phyloP scores from a whole-genome alignment of 2,113 vertebrate genomes.

The Callipepla californica region DNA sequence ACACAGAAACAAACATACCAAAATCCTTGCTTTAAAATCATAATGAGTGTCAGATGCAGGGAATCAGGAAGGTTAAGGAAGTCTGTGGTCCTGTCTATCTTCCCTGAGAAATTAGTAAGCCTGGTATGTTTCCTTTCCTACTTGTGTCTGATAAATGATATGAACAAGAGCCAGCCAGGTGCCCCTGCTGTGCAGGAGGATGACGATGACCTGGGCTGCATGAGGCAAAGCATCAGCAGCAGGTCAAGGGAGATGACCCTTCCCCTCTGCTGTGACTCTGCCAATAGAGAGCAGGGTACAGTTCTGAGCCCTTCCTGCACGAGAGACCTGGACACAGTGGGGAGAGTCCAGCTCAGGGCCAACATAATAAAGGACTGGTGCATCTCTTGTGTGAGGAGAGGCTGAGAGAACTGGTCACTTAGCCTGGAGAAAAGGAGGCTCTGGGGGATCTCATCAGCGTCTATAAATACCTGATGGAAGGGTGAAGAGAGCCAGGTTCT shows the following conservation, averaged over 20 bases:
- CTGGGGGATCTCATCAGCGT: not conserved
- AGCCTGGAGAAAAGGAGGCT: not conserved
- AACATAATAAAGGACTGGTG: not conserved
- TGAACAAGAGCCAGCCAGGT: not conserved
- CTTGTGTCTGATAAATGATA: not conserved
- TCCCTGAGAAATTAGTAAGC: not conserved
- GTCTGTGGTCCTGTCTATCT: not conserved
- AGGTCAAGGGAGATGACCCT: not conserved
- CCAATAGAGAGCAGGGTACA: not conserved
- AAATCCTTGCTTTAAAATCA: constrained; percentile 2
- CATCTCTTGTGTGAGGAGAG: not conserved
- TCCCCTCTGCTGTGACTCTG: not conserved
- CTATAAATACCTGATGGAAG: not conserved
- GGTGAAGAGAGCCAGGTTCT: not conserved
- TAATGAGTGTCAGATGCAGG: rapidly evolving
- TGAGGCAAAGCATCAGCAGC: not conserved
- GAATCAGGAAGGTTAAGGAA: not conserved
- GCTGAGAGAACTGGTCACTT: not conserved
- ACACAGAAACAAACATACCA: not conserved
- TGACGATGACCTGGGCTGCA: not conserved
- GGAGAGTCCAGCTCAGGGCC: not conserved
- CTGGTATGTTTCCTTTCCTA: not conserved
- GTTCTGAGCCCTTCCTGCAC: not conserved
- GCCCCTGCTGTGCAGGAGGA: not conserved
- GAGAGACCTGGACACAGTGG: not conserved